These are phyloP conservation scores for Reticulitermes speratus DNA, from an alignment of 1,140 invertebrate species.

Conservation along the genomic window DNA sequence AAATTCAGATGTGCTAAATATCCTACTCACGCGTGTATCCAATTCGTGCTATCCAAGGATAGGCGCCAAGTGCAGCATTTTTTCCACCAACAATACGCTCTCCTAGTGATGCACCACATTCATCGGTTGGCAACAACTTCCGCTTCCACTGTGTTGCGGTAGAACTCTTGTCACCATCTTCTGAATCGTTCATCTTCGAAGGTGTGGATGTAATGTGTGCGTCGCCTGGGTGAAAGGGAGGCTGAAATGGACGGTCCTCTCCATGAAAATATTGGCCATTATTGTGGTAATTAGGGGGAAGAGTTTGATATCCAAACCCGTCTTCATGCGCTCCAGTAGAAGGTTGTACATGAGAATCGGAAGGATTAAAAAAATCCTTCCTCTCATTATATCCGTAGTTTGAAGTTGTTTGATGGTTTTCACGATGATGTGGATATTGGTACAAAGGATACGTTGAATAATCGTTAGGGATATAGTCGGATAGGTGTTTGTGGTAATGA, in stretches of 20 bases:
- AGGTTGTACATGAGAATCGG: background rate
- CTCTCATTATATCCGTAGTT: background rate
- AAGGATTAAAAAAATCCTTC: background rate
- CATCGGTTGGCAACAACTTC: background rate
- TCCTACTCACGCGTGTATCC: constrained; percentile 35
- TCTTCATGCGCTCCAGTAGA: background rate
- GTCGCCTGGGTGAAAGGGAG: background rate
- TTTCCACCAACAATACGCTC: constrained; percentile 38
- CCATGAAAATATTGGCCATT: background rate
- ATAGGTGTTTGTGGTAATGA: background rate
- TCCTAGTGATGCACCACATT: constrained; percentile 31
- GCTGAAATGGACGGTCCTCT: background rate
- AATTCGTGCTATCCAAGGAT: constrained; percentile 39
- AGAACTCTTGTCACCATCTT: no score
- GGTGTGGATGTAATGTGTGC: background rate
- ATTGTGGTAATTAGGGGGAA: background rate
- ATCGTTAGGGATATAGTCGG: background rate
- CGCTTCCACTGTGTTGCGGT: background rate
- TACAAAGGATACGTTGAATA: background rate
- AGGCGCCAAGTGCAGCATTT: constrained; percentile 34
- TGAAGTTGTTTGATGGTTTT: background rate
- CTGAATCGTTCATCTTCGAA: background rate
- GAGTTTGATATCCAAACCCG: background rate
- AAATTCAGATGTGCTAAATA: no score
- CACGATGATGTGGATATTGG: background rate